Base-by-base conservation (phyloP, 30 jellyfish, hydroid and myxozoan species). In the Clytia hemisphaerica region DNA sequence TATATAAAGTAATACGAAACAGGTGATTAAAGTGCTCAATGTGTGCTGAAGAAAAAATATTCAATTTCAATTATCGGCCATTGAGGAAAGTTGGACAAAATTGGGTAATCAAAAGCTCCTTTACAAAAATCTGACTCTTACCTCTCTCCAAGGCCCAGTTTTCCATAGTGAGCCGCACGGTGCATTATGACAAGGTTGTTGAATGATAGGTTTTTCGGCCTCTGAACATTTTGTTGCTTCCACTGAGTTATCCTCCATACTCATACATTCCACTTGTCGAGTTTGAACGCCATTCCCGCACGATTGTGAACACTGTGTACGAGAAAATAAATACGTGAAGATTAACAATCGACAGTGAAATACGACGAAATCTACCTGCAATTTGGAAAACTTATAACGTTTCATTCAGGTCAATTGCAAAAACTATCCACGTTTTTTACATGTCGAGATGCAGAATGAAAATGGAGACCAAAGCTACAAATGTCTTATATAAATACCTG, bases 111-210 rank as follows among this genome's bases (percentile, higher is more conserved):
- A 31, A 66, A 48, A 6, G 49, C 10, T 36, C 21, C 14, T 27
- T 37, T 26, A 16, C 28, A 70, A 3, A 48, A 37, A 3, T 44
- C 30, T 7, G 36, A 61, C 31, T 61, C 40, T 44, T 75, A 86
- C 96, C 83, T 68, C 61, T 50, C 92, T 72, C 96, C 96, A 86
- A 15, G 68, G 6, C 48, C 86, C 92, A 2, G 62, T 36, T 15
- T 33, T 63, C 96, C 96, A 86, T 4, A 73, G 44, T 32, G 76
- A 86, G 59, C 80, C 88, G 48, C 96, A 86, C 19, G 96, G 81
- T 16, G 82, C 88, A 57, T 70, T 78, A 66, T 73, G 63, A 53
- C 96, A 86, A 5, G 78, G 42, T 31, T 72, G 62, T 27, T 47
- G 77, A 35, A 28, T 61, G 32, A 67, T 19, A 15, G 96, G 96